Base-by-base conservation (phyloP, 2,113 vertebrate genomes). In the Neoarius graeffei region DNA sequence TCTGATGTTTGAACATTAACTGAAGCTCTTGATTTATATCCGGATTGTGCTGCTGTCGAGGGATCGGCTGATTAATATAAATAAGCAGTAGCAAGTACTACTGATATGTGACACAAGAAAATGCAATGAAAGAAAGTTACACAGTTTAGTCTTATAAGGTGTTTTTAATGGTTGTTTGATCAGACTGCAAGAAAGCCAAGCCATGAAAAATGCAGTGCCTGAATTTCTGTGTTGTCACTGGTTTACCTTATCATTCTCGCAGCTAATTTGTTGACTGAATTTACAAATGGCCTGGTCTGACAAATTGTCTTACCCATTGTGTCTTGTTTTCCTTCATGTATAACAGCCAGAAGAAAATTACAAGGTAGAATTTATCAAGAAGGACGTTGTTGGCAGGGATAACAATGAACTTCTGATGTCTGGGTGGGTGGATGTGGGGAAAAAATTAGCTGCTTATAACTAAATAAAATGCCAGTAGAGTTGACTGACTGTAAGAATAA, bases 221-320 rank as follows among this genome's bases (percentile, higher is more conserved):
- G 76, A 27, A 56, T 80, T 80, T 80, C 52, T 80, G 76, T n/a
- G n/a, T 56, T 80, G 76, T 56, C 52, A 30, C 17, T 27, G 52
- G 25, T 14, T 79, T 15, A 14, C 52, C 25, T 56, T 80, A 56
- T 80, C 76, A 57, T 56, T 27, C 76, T 56, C 17, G 76, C 76
- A 56, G 52, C 52, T 80, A 56, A 80, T 80, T 80, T 79, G 76
- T 79, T 54, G 76, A 79, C 76, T 79, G 50, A n/a, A 79, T 79
- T 80, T 56, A 15, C 76, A 79, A 80, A 57, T 48, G 54, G 76
- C 19, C 76, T 80, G 76, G 11, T 80, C 76, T 56, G 76, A 27
- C 52, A 80, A 52, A 80, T 80, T 80, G 76, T 56, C 76, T 80
- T 56, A 30, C 25, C 3, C 14, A 7, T 56, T 56, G 25, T 7